These are phyloP conservation scores for Melanotaenia boesemani DNA, from an alignment of 2,797 vertebrate genomes.

Conservation along the genomic window DNA sequence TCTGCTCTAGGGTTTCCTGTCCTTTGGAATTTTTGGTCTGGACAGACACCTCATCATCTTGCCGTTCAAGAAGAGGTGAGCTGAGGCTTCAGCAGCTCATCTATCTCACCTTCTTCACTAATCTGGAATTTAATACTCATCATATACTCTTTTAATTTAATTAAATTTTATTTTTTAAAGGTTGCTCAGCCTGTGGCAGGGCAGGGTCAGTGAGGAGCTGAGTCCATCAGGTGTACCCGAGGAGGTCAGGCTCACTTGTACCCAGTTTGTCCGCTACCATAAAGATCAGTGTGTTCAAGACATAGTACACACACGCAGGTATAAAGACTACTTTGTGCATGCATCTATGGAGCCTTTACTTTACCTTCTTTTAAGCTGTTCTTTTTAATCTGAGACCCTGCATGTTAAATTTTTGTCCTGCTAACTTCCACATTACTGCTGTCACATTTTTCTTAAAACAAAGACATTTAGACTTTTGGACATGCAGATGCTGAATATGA, in stretches of 20 bases:
- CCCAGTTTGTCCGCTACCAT: slow-evolving; percentile 95
- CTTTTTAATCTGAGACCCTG: neutral
- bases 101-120: neutral
- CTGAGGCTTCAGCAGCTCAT: neutral
- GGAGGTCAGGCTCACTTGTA: slow-evolving; percentile 95
- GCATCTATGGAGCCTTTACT: neutral
- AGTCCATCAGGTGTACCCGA: slow-evolving; percentile 84
- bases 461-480: neutral
- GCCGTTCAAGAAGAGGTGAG: slow-evolving; percentile 95
- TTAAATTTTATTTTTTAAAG: slow-evolving; percentile 70
- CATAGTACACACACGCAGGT: slow-evolving; percentile 92
- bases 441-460: neutral
- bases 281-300: slow-evolving; percentile 94
- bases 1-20: slow-evolving; percentile 91
- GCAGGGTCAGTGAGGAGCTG: slow-evolving; percentile 69
- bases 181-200: slow-evolving; percentile 88
- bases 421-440: neutral
- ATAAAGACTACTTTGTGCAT: neutral
- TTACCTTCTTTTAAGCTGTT: neutral
- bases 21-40: slow-evolving; percentile 95
- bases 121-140: neutral
- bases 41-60: slow-evolving; percentile 96
- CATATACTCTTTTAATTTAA: neutral
- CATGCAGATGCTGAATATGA: neutral
- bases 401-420: neutral